Evolutionary conservation across 2,113 vertebrate genomes (phyloP), one percentile per base, ranked within the genome.

Genomic region (Spea multiplicata): DNA sequence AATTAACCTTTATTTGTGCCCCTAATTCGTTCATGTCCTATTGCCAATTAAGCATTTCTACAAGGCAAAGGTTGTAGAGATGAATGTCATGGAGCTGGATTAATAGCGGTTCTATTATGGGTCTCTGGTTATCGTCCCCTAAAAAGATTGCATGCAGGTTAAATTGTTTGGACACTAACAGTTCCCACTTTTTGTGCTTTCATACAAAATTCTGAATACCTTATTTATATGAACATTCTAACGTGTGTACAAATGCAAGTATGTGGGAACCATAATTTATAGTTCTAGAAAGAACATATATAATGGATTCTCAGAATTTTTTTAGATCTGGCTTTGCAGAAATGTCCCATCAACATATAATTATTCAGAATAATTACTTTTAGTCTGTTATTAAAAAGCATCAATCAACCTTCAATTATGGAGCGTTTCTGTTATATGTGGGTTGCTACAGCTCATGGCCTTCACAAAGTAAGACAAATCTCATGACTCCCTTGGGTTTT

Each of bases 281-380:
- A 57, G 10, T 5, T 10, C 5, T 76, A 14, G 52, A 4, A 30
- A 69, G n/a, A 13, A 4, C 8, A 13, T 68, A 16, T 44, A 69
- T 44, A 69, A 48, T 44, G 57, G 7, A 59, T 61, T 67, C 44
- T 6, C 66, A 52, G 14, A 75, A 67, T 49, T 14, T 6, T 48
- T 45, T 47, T 12, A 59, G 61, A 64, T 67, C 47, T n/a, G 44
- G 57, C 52, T 70, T 59, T 30, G 47, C 44, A 76, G 44, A 76
- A 76, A 67, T 30, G 45, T 68, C 47, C 45, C 44, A 69, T 76
- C 66, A 76, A 69, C 66, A 69, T 61, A 46, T 67, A 76, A 76
- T 76, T 76, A 76, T 70, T 59, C 10, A 47, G 69, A 76, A 76
- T 76, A 49, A 70, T 47, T 8, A 13, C 66, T 69, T 52, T 57